These are phyloP conservation scores for Potamarius usumacintae DNA, from an alignment of 2,113 vertebrate species.

Conservation along the genomic window DNA sequence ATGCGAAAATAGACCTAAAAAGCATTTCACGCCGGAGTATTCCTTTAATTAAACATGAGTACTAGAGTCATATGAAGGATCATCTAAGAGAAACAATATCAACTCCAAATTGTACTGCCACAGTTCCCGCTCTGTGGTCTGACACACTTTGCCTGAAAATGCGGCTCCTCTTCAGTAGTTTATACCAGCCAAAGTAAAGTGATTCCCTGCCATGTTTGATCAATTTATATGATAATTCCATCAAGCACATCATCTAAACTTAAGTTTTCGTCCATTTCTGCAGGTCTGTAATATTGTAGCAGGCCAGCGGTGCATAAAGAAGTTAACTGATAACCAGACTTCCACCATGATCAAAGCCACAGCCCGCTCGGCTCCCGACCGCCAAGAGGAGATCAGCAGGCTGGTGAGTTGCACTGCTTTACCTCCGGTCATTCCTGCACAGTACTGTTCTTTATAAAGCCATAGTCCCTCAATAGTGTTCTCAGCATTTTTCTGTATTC, in stretches of 20 bases:
- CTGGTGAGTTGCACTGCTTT: slow-evolving; percentile 75
- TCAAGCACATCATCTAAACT: background rate
- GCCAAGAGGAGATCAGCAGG: slow-evolving; percentile 98
- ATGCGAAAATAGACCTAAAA: too few species aligned
- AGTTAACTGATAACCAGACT: slow-evolving; percentile 97
- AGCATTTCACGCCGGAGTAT: too few species aligned
- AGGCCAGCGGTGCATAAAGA: slow-evolving; percentile 97
- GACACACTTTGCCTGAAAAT: background rate
- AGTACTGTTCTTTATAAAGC: background rate
- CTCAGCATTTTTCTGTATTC: background rate
- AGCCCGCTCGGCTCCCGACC: slow-evolving; percentile 92
- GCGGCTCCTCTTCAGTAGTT: background rate
- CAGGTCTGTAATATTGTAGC: slow-evolving; percentile 99
- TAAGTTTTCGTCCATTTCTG: background rate
- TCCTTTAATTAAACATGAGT: background rate
- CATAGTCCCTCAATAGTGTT: background rate
- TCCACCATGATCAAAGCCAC: slow-evolving; percentile 99
- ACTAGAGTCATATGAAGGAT: background rate
- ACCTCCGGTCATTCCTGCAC: background rate
- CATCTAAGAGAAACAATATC: background rate
- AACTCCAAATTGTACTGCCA: background rate
- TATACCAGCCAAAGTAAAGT: background rate
- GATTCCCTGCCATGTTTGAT: background rate
- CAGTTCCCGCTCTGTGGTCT: background rate
- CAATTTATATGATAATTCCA: background rate